A percentile compares a stretch with the other conserved stretches of the same genome.
Conservation (phyloP, 2,888 invertebrate genomes). For the Arrhopalites spinosus region DNA sequence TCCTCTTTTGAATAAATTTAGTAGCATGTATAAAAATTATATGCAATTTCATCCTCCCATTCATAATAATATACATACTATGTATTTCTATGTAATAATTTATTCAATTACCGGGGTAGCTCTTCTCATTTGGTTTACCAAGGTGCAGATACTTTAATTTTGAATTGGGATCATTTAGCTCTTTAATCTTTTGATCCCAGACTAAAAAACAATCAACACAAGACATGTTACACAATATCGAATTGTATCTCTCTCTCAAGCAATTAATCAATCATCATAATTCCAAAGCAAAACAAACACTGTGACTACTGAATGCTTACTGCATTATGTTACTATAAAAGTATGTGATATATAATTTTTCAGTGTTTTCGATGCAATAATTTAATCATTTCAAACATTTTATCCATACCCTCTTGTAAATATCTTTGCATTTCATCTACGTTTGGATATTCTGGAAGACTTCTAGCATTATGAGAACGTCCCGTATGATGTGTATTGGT, state of each 20-base stretch:
- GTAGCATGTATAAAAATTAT: too few species aligned
- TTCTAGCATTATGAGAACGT: conserved; percentile 26
- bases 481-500: conserved; percentile 29
- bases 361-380: too few species aligned
- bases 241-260: neutral
- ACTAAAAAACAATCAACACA: conserved; percentile 6
- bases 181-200: conserved; percentile 34
- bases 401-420: conserved; percentile 25
- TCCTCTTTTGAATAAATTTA: too few species aligned
- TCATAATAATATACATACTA: too few species aligned
- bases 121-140: conserved; percentile 29
- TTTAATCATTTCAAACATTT: neutral
- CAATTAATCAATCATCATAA: neutral
- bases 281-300: neutral
- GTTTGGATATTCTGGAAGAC: conserved; percentile 34
- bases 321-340: too few species aligned
- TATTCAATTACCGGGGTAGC: too few species aligned
- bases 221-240: neutral
- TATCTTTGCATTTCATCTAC: conserved; percentile 36
- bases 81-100: too few species aligned
- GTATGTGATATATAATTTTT: too few species aligned
- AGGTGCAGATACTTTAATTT: conserved; percentile 33
- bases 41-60: too few species aligned
- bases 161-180: conserved; percentile 29
- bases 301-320: too few species aligned